These are phyloP conservation scores for Athalia circularis DNA, from an alignment of 2,888 invertebrate species.

Conservation along the genomic window DNA sequence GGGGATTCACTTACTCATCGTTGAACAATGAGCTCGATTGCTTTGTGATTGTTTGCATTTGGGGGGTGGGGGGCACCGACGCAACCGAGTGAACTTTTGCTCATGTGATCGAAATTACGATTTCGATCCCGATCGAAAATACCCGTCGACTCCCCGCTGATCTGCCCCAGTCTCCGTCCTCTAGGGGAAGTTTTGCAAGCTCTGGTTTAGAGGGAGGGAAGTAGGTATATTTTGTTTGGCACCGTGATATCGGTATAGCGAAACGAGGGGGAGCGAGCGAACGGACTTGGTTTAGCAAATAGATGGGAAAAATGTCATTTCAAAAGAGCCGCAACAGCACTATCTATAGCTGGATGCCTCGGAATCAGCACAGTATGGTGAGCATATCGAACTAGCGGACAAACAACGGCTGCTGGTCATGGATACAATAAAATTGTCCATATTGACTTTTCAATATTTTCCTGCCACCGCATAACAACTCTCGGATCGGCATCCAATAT, in stretches of 20 bases:
- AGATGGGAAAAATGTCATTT: slow-evolving; percentile 39
- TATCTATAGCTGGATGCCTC: background rate
- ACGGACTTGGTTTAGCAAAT: slow-evolving; percentile 30
- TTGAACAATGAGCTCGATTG: slow-evolving; percentile 69
- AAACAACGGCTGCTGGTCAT: background rate
- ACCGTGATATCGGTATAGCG: background rate
- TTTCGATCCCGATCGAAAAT: no score
- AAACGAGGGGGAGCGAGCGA: background rate
- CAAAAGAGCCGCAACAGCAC: slow-evolving; percentile 9
- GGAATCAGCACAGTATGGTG: background rate
- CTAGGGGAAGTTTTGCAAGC: background rate
- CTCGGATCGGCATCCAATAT: no score
- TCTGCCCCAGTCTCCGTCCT: background rate
- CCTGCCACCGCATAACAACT: no score
- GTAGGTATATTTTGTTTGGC: slow-evolving; percentile 28
- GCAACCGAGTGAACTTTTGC: background rate
- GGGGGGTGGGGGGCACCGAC: background rate
- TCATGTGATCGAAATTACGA: background rate
- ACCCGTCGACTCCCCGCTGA: background rate
- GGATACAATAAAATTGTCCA: no score
- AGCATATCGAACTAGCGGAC: slow-evolving; percentile 16
- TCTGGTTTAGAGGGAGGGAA: background rate
- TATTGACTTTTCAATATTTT: no score
- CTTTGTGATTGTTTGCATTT: slow-evolving; percentile 71
- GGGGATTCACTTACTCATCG: slow-evolving; percentile 70